Evolutionary conservation across 2,888 invertebrate genomes (phyloP).

Genomic region (Thecocarcelia acutangulata): DNA sequence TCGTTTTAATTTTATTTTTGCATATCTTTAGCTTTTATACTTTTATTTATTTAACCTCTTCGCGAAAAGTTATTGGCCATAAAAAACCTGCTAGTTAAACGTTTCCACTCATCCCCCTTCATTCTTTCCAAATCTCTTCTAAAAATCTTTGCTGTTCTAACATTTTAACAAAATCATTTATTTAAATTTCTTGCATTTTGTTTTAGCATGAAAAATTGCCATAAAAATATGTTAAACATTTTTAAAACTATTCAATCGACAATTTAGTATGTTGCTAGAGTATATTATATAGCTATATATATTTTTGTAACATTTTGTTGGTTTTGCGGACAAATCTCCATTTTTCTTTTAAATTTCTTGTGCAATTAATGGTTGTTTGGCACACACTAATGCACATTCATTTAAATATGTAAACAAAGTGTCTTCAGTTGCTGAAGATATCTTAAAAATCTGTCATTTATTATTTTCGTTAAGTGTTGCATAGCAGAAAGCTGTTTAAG

Average conservation of each 20-base stretch:
- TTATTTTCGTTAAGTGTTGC: conserved; percentile 21
- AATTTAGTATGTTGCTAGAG: conserved; percentile 49
- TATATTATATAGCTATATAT: too few relatives aligned
- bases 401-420: conserved; percentile 19
- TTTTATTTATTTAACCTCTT: conserved; percentile 49
- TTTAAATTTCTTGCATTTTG: conserved; percentile 62
- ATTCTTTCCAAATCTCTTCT: neutral
- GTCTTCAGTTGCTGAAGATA: conserved; percentile 5
- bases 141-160: conserved; percentile 7
- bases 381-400: conserved; percentile 34
- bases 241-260: conserved; percentile 45
- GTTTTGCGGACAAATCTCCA: conserved; percentile 14
- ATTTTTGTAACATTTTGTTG: neutral
- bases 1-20: conserved; percentile 22
- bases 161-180: conserved; percentile 60
- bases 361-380: conserved; percentile 57
- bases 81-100: conserved; percentile 28
- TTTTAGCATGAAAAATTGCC: conserved; percentile 62
- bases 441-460: conserved; percentile 53
- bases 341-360: conserved; percentile 4
- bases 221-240: conserved; percentile 65
- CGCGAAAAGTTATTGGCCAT: conserved; percentile 5
- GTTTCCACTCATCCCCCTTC: neutral
- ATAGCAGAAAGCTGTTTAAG: conserved; percentile 9
- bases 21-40: conserved; percentile 17